Evolutionary conservation across 1,140 invertebrate genomes (phyloP).

Genomic region (Portunus trituberculatus): DNA sequence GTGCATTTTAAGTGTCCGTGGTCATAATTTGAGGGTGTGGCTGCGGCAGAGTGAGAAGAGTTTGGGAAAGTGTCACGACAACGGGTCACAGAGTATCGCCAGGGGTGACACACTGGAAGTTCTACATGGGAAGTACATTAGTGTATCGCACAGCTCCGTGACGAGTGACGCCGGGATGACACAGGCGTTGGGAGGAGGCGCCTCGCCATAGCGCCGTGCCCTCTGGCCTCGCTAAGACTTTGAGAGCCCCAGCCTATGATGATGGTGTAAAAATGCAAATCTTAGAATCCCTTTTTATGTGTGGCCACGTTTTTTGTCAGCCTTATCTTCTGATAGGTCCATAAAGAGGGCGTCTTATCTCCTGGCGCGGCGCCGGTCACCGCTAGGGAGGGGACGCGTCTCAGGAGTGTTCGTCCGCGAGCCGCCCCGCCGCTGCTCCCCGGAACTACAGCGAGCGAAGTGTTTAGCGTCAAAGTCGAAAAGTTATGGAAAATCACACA

Average conservation of each 20-base stretch:
- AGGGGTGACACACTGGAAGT: background rate
- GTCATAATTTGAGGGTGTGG: background rate
- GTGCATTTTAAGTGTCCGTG: too few relatives aligned
- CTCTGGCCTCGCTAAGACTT: slow-evolving; percentile 73
- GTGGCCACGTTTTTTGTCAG: slow-evolving; percentile 73
- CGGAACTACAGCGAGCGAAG: slow-evolving; percentile 42
- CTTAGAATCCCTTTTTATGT: slow-evolving; percentile 75
- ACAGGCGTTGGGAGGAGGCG: background rate
- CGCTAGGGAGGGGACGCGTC: slow-evolving; percentile 47
- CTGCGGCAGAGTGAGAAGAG: background rate
- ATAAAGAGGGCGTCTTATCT: slow-evolving; percentile 74
- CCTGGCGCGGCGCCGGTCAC: slow-evolving; percentile 46
- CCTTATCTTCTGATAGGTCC: slow-evolving; percentile 75
- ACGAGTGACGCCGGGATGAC: background rate
- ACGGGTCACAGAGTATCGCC: background rate
- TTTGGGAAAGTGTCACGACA: background rate
- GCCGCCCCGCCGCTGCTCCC: background rate
- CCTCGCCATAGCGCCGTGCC: slow-evolving; percentile 42
- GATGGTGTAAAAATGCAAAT: slow-evolving; percentile 76
- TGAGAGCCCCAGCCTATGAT: slow-evolving; percentile 73
- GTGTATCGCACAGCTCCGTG: background rate
- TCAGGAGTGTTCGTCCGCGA: slow-evolving; percentile 58
- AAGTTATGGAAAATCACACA: slow-evolving; percentile 44
- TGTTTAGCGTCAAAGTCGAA: slow-evolving; percentile 32
- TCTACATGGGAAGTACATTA: background rate